A percentile compares a stretch with the other conserved stretches of the same genome.
phyloP scores from a whole-genome alignment of 1,140 invertebrate genomes.

The Sarcophaga bullata region DNA sequence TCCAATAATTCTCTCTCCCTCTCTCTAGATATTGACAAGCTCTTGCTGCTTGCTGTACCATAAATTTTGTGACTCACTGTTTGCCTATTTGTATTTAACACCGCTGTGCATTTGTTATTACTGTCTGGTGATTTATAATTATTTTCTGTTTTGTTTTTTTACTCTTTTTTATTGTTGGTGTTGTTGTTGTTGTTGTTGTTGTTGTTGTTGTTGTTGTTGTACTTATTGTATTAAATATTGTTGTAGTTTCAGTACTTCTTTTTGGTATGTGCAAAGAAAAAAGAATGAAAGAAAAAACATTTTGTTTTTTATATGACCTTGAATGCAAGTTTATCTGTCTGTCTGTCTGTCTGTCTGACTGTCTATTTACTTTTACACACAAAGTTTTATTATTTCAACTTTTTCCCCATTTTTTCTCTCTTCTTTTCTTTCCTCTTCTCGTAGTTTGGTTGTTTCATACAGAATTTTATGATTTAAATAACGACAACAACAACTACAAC shows the following conservation, averaged over 20 bases:
- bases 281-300: no score
- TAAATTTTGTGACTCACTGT: no score
- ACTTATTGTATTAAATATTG: no score
- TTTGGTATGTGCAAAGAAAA: neutral
- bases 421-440: neutral
- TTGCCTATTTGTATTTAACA: no score
- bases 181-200: neutral
- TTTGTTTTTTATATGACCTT: conserved; percentile 12
- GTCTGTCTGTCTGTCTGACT: no score
- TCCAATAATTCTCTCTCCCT: no score
- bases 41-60: no score
- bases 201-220: no score
- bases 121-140: conserved; percentile 22
- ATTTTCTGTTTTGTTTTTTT: neutral
- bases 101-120: neutral
- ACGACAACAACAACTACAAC: neutral
- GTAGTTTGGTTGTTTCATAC: neutral
- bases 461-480: neutral
- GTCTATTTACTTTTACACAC: no score
- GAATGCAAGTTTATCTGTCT: neutral
- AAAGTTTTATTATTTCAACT: neutral
- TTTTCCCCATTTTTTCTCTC: neutral
- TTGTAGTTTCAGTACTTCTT: no score
- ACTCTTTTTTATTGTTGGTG: no score
- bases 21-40: no score